Conservation (phyloP, 2,797 vertebrate genomes). For the Selene dorsalis region DNA sequence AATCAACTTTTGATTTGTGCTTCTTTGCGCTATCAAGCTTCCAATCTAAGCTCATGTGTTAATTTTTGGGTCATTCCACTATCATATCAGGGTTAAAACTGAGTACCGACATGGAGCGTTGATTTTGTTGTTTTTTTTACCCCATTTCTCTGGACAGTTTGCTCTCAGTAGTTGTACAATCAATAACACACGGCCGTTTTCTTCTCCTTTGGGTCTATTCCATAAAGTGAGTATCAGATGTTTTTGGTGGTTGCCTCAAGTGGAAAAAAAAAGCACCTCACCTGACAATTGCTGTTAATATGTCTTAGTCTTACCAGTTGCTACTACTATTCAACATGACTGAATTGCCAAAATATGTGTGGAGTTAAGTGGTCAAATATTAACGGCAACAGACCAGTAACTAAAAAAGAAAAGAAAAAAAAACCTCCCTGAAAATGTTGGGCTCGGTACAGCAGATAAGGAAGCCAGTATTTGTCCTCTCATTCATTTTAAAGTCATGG, state of each 20-base stretch:
- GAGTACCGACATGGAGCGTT: slow-evolving; percentile 13
- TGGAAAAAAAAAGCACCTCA: slow-evolving; percentile 35
- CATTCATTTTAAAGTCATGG: slow-evolving; percentile 43
- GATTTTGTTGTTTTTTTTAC: slow-evolving; percentile 2
- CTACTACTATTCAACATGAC: slow-evolving; percentile 23
- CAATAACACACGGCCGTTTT: slow-evolving; percentile 66
- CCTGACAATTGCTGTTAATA: slow-evolving; percentile 36
- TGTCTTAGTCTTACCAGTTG: slow-evolving; percentile 23
- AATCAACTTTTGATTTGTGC: slow-evolving; percentile 65
- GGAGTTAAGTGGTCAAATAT: slow-evolving; percentile 23
- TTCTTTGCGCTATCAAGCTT: slow-evolving; percentile 30
- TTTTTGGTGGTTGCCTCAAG: slow-evolving; percentile 57
- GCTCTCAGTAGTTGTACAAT: slow-evolving; percentile 57
- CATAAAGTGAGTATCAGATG: slow-evolving; percentile 59
- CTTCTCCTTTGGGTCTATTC: slow-evolving; percentile 58
- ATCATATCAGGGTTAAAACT: slow-evolving; percentile 32
- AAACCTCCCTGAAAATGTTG: slow-evolving; percentile 4
- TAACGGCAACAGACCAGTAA: not conserved
- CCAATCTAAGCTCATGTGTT: slow-evolving; percentile 33
- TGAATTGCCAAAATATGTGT: slow-evolving; percentile 20
- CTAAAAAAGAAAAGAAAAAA: not conserved
- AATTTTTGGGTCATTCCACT: slow-evolving; percentile 25
- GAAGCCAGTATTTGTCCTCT: slow-evolving; percentile 25
- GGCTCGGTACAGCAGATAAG: slow-evolving; percentile 19
- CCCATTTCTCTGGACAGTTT: slow-evolving; percentile 45